Percentiles rank a stretch among this genome's conserved stretches.
Conservation (phyloP, 2,797 vertebrate genomes). For the Chrysocyon brachyurus region DNA sequence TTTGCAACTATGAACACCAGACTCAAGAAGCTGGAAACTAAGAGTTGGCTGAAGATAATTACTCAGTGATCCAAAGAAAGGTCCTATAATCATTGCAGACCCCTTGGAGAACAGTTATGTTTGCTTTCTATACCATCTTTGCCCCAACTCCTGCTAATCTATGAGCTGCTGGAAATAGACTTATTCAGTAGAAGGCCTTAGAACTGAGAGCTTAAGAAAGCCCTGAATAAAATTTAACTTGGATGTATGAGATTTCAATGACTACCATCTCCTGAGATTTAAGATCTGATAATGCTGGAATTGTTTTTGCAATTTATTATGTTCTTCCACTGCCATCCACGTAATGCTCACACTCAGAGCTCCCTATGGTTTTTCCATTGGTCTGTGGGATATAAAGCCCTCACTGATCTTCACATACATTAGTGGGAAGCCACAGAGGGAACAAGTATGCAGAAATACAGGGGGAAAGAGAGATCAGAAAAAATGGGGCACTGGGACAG, state of each 20-base stretch:
- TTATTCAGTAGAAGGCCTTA: not conserved
- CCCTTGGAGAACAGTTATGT: not conserved
- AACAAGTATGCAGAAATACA: not conserved
- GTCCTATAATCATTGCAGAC: not conserved
- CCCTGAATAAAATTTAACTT: not conserved
- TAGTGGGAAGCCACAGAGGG: not conserved
- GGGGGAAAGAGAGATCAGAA: not conserved
- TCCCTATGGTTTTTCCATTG: not conserved
- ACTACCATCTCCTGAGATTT: conserved; percentile 29
- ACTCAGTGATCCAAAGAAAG: not conserved
- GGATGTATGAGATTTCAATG: not conserved
- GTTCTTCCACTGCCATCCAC: not conserved
- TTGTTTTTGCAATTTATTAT: not conserved
- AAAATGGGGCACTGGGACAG: not conserved
- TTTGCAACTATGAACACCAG: not conserved
- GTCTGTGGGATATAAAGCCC: not conserved
- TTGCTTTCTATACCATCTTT: not conserved
- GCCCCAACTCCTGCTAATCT: not conserved
- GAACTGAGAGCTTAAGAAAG: not conserved
- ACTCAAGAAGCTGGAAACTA: not conserved
- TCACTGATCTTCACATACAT: not conserved
- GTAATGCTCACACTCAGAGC: not conserved
- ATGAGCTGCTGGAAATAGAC: not conserved
- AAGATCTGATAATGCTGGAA: not conserved
- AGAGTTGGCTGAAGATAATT: not conserved